Conservation (phyloP, 2,888 invertebrate genomes). For the Drosophila yooni region DNA sequence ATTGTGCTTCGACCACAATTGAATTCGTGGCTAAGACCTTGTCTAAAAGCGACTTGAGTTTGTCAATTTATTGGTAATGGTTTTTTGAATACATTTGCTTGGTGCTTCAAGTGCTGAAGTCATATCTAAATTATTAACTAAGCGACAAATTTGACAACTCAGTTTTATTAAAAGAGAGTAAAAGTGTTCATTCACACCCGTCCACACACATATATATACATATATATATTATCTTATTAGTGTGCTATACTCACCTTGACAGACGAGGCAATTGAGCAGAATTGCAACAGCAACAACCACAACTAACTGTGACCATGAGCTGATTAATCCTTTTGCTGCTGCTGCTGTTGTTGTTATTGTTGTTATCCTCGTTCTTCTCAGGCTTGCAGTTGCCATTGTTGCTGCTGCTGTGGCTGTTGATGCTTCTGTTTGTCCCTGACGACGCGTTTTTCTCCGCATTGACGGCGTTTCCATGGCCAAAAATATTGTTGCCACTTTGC, state of each 20-base stretch:
- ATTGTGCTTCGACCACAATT: constrained; percentile 28
- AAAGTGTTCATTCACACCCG: constrained; percentile 17
- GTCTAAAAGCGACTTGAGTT: constrained; percentile 15
- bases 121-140: constrained; percentile 33
- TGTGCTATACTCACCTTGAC: constrained; percentile 78
- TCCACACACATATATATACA: neutral
- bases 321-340: constrained; percentile 61
- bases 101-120: constrained; percentile 15
- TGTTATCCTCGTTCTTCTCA: constrained; percentile 26
- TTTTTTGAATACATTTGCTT: constrained; percentile 14
- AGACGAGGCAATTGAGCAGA: constrained; percentile 73
- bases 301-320: constrained; percentile 62
- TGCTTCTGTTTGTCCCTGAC: constrained; percentile 75
- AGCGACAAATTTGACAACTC: neutral
- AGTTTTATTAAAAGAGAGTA: constrained; percentile 12
- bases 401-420: constrained; percentile 46
- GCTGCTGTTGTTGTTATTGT: constrained; percentile 34
- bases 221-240: neutral
- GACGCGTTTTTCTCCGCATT: constrained; percentile 70
- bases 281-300: constrained; percentile 68
- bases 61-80: constrained; percentile 25
- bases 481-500: constrained; percentile 34
- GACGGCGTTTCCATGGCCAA: constrained; percentile 54
- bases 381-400: constrained; percentile 22
- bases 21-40: constrained; percentile 37